phyloP scores from a whole-genome alignment of 1,140 invertebrate genomes.

The Agrypnia vestita region DNA sequence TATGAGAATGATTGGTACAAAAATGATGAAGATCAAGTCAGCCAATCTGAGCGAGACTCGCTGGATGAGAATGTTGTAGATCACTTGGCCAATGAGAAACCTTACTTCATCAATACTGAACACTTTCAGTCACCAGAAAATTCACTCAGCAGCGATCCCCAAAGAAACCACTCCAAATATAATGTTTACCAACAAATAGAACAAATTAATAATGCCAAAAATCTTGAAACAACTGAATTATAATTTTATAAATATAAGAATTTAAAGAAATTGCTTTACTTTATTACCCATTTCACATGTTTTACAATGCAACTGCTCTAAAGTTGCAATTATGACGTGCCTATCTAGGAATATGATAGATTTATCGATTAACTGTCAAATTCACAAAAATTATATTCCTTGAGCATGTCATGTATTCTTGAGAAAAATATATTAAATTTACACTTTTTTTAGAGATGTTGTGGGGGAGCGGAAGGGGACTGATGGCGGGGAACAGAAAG shows the following conservation, averaged over 20 bases:
- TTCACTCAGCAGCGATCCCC: constrained; percentile 66
- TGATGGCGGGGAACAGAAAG: constrained; percentile 48
- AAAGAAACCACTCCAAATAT: constrained; percentile 77
- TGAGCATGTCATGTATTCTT: too few species aligned
- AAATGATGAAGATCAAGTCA: constrained; percentile 82
- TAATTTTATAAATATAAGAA: constrained; percentile 63
- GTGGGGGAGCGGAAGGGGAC: constrained; percentile 64
- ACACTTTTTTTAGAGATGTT: too few species aligned
- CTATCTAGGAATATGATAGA: too few species aligned
- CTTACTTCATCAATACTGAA: constrained; percentile 72
- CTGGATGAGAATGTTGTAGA: constrained; percentile 89
- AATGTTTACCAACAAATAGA: constrained; percentile 78
- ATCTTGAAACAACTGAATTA: constrained; percentile 90
- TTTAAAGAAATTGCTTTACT: constrained; percentile 33
- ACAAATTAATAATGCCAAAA: constrained; percentile 80
- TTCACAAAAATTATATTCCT: too few species aligned
- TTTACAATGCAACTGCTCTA: too few species aligned
- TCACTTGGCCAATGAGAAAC: constrained; percentile 73
- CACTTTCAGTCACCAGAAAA: constrained; percentile 72
- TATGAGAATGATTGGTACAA: constrained; percentile 97
- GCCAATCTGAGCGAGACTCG: constrained; percentile 85
- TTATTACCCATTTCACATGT: constrained; percentile 11
- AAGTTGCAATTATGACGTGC: too few species aligned
- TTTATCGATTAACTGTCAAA: too few species aligned
- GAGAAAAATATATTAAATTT: too few species aligned